Evolutionary conservation across 1,140 invertebrate species (phyloP).

Genomic region (Kradibia gibbosae): DNA sequence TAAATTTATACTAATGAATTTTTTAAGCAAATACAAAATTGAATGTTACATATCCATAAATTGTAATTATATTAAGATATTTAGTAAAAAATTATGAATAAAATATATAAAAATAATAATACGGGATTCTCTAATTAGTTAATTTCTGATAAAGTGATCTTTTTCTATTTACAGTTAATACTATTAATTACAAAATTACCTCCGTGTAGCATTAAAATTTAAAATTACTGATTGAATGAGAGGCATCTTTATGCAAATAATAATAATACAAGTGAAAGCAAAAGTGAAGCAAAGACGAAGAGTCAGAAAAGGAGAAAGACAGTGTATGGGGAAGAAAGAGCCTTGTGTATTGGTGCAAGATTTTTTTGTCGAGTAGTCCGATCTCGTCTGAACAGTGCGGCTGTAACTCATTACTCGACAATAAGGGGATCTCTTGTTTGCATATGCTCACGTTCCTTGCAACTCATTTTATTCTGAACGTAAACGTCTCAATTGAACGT

Average conservation of each 20-base stretch:
- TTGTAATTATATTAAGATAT: too few relatives aligned
- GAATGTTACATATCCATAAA: too few relatives aligned
- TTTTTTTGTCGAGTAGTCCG: slow-evolving; percentile 22
- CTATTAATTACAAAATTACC: too few relatives aligned
- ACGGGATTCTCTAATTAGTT: too few relatives aligned
- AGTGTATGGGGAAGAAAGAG: background rate
- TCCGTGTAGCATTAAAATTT: background rate
- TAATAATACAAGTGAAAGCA: background rate
- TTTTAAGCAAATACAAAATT: too few relatives aligned
- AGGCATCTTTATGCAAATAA: background rate
- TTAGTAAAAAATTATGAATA: too few relatives aligned
- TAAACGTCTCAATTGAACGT: slow-evolving; percentile 57
- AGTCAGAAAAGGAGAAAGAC: background rate
- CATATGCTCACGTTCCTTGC: slow-evolving; percentile 47
- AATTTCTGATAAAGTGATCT: too few relatives aligned
- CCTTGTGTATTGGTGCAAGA: background rate
- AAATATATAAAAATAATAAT: too few relatives aligned
- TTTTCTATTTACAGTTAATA: too few relatives aligned
- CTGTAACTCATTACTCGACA: slow-evolving; percentile 52
- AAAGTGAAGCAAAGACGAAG: slow-evolving; percentile 1
- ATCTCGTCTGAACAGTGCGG: slow-evolving; percentile 51
- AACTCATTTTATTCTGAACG: slow-evolving; percentile 33
- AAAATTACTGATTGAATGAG: background rate
- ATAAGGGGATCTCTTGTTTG: slow-evolving; percentile 56
- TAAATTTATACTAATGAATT: too few relatives aligned